A percentile compares a stretch with the other conserved stretches of the same genome.
These are phyloP conservation scores for Galaxias olidus DNA, from an alignment of 2,797 vertebrate genomes.

Conservation along the genomic window DNA sequence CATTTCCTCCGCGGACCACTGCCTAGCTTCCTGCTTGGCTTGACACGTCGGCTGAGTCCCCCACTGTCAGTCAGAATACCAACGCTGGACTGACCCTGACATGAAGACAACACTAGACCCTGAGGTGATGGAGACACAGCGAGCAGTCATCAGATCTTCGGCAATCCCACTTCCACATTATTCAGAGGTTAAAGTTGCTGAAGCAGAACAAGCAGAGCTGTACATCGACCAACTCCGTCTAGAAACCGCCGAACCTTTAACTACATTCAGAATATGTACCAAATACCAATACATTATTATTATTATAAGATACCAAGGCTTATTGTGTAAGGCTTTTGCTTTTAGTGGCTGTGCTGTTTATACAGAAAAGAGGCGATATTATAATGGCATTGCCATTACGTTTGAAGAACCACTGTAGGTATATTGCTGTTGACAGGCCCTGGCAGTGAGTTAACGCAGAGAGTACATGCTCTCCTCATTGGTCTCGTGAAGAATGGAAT, in stretches of 20 bases:
- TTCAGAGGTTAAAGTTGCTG: too few relatives aligned
- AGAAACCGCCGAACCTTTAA: too few relatives aligned
- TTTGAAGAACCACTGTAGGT: background rate
- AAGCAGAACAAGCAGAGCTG: too few relatives aligned
- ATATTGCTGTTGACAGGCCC: background rate
- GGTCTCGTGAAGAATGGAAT: slow-evolving; percentile 3
- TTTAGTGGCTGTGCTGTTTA: background rate
- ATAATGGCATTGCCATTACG: background rate
- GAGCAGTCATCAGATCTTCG: too few relatives aligned
- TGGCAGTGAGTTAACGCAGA: background rate
- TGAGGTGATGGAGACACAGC: background rate
- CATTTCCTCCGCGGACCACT: slow-evolving; percentile 2
- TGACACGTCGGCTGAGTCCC: slow-evolving; percentile 24
- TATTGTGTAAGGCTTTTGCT: background rate
- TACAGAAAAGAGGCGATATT: background rate
- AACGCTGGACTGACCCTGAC: slow-evolving; percentile 24
- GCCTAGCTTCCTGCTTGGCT: background rate
- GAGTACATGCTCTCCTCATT: background rate
- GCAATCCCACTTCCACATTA: too few relatives aligned
- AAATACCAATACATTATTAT: background rate
- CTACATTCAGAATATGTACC: background rate
- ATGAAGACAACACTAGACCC: slow-evolving; percentile 7
- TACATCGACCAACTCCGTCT: too few relatives aligned
- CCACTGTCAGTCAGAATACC: slow-evolving; percentile 15
- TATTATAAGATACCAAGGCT: background rate